Evolutionary conservation across 2,797 vertebrate species (phyloP).

Genomic region (Coluber constrictor): DNA sequence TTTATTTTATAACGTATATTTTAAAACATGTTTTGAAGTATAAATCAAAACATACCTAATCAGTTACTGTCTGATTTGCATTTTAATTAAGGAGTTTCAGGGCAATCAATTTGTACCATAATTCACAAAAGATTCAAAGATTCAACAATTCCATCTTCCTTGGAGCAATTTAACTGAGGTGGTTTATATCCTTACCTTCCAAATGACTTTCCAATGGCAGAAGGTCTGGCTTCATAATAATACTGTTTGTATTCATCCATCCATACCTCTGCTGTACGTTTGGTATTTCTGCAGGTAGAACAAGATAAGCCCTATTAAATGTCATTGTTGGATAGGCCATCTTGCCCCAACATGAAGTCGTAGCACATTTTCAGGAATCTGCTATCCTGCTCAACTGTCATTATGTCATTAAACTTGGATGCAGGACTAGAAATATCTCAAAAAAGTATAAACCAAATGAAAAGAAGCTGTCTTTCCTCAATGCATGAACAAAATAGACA

Average conservation of each 20-base stretch:
- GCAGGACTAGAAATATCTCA: background rate
- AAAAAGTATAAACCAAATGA: background rate
- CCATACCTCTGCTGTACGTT: slow-evolving; percentile 96
- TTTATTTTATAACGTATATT: background rate
- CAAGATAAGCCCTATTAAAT: slow-evolving; percentile 13
- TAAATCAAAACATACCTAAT: background rate
- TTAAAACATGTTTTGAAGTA: background rate
- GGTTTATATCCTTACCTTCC: slow-evolving; percentile 80
- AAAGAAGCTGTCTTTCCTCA: background rate
- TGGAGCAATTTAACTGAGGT: background rate
- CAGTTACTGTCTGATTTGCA: background rate
- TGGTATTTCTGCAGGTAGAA: slow-evolving; percentile 83
- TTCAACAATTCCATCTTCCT: background rate
- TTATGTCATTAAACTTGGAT: background rate
- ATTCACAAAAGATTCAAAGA: background rate
- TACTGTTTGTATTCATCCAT: slow-evolving; percentile 98
- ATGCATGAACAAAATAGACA: background rate
- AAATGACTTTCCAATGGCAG: slow-evolving; percentile 90
- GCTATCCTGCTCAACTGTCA: background rate
- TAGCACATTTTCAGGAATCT: background rate
- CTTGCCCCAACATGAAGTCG: background rate
- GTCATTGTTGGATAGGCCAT: background rate
- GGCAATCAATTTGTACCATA: background rate
- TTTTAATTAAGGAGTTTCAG: background rate
- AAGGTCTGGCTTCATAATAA: slow-evolving; percentile 93